Percentiles rank a stretch among this genome's conserved stretches.
phyloP scores from a whole-genome alignment of 2,113 vertebrate species.

The Setophaga kirtlandii region DNA sequence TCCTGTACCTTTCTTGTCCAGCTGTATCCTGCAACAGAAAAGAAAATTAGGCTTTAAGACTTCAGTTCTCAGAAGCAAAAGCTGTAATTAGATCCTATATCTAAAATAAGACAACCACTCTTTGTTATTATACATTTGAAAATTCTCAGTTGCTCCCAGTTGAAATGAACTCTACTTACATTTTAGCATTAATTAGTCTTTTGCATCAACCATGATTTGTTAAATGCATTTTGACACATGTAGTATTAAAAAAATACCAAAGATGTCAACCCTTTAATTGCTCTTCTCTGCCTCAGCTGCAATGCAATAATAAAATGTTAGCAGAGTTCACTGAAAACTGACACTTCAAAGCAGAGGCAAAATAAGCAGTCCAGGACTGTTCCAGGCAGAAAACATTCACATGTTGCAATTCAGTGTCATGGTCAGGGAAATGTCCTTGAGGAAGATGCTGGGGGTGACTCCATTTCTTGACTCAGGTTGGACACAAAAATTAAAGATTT shows the following conservation, averaged over 20 bases:
- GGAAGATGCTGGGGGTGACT: not conserved
- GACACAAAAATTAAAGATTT: not conserved
- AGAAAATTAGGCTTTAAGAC: not conserved
- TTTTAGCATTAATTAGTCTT: slow-evolving; percentile 42
- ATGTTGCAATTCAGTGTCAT: not conserved
- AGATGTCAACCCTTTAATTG: slow-evolving; percentile 50
- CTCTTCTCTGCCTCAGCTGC: slow-evolving; percentile 4
- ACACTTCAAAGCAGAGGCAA: slow-evolving; percentile 36
- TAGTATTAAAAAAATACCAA: slow-evolving; percentile 32
- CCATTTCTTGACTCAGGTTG: not conserved
- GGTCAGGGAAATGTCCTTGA: not conserved
- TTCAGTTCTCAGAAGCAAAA: not conserved
- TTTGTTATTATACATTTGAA: not conserved
- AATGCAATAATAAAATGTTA: not conserved
- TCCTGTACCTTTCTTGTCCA: slow-evolving; percentile 96
- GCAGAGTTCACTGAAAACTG: slow-evolving; percentile 21
- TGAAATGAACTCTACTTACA: slow-evolving; percentile 9
- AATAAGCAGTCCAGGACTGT: not conserved
- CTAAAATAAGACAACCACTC: not conserved
- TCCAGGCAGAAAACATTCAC: not conserved
- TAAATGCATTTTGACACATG: slow-evolving; percentile 49
- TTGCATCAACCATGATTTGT: slow-evolving; percentile 10
- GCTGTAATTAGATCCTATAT: not conserved
- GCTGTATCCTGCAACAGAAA: slow-evolving; percentile 87
- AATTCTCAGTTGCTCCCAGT: not conserved